A percentile compares a stretch with the other conserved stretches of the same genome.
These are phyloP conservation scores for Neria commutata DNA, from an alignment of 2,888 invertebrate species.

Conservation along the genomic window DNA sequence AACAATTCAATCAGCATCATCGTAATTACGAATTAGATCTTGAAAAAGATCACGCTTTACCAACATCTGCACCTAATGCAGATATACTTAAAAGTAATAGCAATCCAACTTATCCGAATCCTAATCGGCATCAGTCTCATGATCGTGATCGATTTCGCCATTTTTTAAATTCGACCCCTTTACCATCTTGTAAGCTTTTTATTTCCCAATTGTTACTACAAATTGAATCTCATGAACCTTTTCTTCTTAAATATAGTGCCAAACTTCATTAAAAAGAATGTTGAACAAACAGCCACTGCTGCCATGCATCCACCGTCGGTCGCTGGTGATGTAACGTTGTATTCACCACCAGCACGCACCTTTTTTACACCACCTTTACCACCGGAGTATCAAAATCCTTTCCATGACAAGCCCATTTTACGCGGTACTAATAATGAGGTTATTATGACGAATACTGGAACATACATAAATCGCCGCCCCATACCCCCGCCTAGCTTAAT, in stretches of 20 bases:
- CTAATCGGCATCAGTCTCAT: constrained; percentile 65
- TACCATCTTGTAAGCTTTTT: constrained; percentile 52
- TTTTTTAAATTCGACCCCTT: constrained; percentile 57
- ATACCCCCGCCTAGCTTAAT: constrained; percentile 84
- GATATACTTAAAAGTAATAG: constrained; percentile 79
- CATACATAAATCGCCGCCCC: constrained; percentile 74
- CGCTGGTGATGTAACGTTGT: constrained; percentile 79
- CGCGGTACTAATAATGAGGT: constrained; percentile 72
- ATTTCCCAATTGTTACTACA: background rate
- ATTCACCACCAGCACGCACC: constrained; percentile 79
- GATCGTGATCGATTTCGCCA: constrained; percentile 57
- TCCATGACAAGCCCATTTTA: constrained; percentile 87
- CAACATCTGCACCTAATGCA: constrained; percentile 78
- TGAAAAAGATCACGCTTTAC: constrained; percentile 76
- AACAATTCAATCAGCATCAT: constrained; percentile 56
- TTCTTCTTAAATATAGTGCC: constrained; percentile 55
- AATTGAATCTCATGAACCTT: constrained; percentile 8
- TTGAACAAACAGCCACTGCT: constrained; percentile 67
- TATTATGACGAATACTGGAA: constrained; percentile 45
- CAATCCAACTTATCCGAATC: constrained; percentile 77
- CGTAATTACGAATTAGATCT: constrained; percentile 71
- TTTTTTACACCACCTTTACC: constrained; percentile 85
- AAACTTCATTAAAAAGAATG: constrained; percentile 65
- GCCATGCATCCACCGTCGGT: constrained; percentile 67
- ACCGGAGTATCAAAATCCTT: constrained; percentile 82